Evolutionary conservation across 2,797 vertebrate species (phyloP).

Genomic region (Nyctalus aviator): DNA sequence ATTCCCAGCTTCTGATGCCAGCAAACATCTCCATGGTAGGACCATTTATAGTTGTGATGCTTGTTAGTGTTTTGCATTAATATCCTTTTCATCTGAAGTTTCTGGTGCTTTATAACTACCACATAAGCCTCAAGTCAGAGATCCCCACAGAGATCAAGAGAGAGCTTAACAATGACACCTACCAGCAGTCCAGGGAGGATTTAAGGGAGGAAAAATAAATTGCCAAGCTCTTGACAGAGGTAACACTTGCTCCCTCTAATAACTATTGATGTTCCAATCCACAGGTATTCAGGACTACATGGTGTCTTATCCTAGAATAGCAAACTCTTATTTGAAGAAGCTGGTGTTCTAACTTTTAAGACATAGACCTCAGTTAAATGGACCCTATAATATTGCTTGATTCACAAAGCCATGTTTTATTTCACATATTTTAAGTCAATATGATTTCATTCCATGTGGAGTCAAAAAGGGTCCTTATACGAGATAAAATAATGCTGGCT

Average conservation of each 20-base stretch:
- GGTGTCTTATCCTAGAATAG: background rate
- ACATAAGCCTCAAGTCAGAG: background rate
- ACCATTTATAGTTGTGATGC: background rate
- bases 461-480: background rate
- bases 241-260: background rate
- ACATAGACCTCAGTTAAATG: background rate
- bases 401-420: background rate
- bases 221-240: background rate
- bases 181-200: background rate
- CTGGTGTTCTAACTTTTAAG: background rate
- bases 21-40: background rate
- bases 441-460: background rate
- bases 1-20: background rate
- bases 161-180: background rate
- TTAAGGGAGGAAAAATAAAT: conserved; percentile 42
- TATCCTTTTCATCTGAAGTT: conserved; percentile 50
- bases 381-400: background rate
- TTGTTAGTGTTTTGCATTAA: background rate
- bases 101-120: background rate
- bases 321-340: background rate
- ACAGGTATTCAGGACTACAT: background rate
- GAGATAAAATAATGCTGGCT: background rate
- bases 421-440: background rate
- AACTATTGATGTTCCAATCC: conserved; percentile 45
- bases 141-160: background rate